Evolutionary conservation across 2,888 invertebrate genomes (phyloP), one percentile per base, ranked within the genome.

Genomic region (Clostera curtula): DNA sequence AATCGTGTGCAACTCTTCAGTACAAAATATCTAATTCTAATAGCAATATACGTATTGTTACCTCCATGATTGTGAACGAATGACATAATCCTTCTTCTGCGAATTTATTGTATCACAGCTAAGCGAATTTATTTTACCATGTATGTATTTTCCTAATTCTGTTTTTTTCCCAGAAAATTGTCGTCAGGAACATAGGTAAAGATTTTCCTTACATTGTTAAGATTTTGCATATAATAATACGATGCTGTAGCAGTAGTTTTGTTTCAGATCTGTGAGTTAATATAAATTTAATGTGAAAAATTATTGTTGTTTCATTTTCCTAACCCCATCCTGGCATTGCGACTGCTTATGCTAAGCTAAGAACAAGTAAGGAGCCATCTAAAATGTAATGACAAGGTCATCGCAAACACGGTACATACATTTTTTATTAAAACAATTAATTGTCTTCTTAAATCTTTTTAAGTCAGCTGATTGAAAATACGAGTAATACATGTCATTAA

Each of bases 221-320:
- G 20, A 19, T 21, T 28, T 23, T 36, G 19, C 36, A 39, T 26
- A 25, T 40, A 28, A 22, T 35, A 37, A 25, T 22, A 31, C 25
- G 34, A 49, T 49, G 59, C 61, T 58, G 62, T 67, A 61, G 61
- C 68, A 52, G 56, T 67, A 65, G 67, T 62, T 49, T 58, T 50
- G 59, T 70, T 63, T 66, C 75, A 72, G 77, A 71, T 82, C 82
- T 80, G 73, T 76, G 65, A 67, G 68, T 76, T 69, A 61, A 79
- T 79, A 83, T 83, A 83, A 79, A 75, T 70, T 79, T 80, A 77
- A 74, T 82, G 83, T 82, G 70, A 73, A 64, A 57, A 27, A 51
- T 43, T 29, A 72, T 66, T 67, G 71, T 82, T 73, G 82, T 83
- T 82, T 83, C 36, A 82, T 80, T 82, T 77, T 28, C 35, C 35